Base-by-base conservation (phyloP, 2,797 vertebrate species). In the Geotrypetes seraphini region DNA sequence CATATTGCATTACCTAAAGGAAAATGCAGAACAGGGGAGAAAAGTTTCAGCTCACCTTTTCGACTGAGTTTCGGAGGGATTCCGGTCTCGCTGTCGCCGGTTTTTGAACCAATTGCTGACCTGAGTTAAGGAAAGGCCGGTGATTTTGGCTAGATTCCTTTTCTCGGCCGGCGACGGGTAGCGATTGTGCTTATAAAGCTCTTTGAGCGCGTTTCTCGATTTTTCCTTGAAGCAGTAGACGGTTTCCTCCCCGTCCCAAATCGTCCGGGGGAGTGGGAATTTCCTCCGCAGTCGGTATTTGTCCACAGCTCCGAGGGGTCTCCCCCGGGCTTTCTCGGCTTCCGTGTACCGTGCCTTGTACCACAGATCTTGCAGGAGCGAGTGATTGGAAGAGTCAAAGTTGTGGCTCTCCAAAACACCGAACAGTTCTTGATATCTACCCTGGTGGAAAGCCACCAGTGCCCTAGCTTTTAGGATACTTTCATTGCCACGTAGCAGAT, bases 101-200 rank as follows among this genome's bases (percentile, higher is more conserved):
- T 97, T 98, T 79, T 98, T 98, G 81, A 97, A 98, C 94, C 95
- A 98, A 87, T 98, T 98, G 93, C 94, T 97, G 86, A 97, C 95
- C 79, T 97, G 95, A 36, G 94, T 97, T 79, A 97, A 76, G 64
- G 93, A 96, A 52, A 98, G 91, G 68, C 95, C 94, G 29, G 95
- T 98, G 71, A 92, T 87, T 84, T 95, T 96, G 66, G 95, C 95
- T 64, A 98, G 86, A 63, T 95, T 89, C 50, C 94, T 71, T 71
- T 98, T 98, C 70, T 93, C 94, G 31, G 91, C 91, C 5, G 94
- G 95, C 47, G 94, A 96, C 2, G 95, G 95, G 75, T 96, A 98
- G 50, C 92, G 87, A 75, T 95, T 97, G 65, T 91, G 90, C 43
- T 84, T 89, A 66, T 97, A 98, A 50, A 96, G 86, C 79, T 98